Percentiles rank a stretch among this genome's conserved stretches.
phyloP scores from a whole-genome alignment of 2,797 vertebrate genomes.

The Nannoperca obscura region DNA sequence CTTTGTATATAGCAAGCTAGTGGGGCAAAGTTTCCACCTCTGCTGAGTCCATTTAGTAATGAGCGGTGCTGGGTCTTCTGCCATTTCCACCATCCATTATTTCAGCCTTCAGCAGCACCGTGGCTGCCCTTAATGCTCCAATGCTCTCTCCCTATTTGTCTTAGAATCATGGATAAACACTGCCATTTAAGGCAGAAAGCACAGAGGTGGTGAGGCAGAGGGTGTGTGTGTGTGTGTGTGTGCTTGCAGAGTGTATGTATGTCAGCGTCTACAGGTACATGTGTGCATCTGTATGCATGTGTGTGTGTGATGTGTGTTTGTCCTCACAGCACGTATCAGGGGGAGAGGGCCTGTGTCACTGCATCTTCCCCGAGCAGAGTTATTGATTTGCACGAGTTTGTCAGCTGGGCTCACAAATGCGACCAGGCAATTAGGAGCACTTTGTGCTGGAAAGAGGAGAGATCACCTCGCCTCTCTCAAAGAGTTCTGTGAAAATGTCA shows the following conservation, averaged over 20 bases:
- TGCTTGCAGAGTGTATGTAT: slow-evolving; percentile 2
- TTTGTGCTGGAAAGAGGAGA: slow-evolving; percentile 80
- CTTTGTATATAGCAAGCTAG: slow-evolving; percentile 41
- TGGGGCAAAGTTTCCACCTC: slow-evolving; percentile 61
- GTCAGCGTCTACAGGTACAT: slow-evolving; percentile 20
- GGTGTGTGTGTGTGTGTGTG: slow-evolving; percentile 12
- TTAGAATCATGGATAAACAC: slow-evolving; percentile 81
- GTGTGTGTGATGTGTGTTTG: slow-evolving; percentile 18
- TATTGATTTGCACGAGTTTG: slow-evolving; percentile 86
- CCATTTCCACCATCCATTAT: slow-evolving; percentile 80
- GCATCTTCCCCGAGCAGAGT: slow-evolving; percentile 64
- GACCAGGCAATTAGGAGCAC: slow-evolving; percentile 84
- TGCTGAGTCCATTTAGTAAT: slow-evolving; percentile 82
- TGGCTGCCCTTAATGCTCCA: slow-evolving; percentile 77
- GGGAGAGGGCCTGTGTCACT: slow-evolving; percentile 43
- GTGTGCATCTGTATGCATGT: slow-evolving; percentile 50
- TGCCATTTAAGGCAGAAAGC: slow-evolving; percentile 73
- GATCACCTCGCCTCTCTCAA: slow-evolving; percentile 78
- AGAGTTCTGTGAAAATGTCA: slow-evolving; percentile 85
- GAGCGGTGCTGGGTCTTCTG: slow-evolving; percentile 72
- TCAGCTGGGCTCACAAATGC: slow-evolving; percentile 81
- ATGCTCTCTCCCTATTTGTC: slow-evolving; percentile 80
- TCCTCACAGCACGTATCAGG: slow-evolving; percentile 38
- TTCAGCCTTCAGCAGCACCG: slow-evolving; percentile 66
- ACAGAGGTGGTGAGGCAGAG: slow-evolving; percentile 28